These are phyloP conservation scores for Gobio gobio DNA, from an alignment of 2,113 vertebrate species.

Conservation along the genomic window DNA sequence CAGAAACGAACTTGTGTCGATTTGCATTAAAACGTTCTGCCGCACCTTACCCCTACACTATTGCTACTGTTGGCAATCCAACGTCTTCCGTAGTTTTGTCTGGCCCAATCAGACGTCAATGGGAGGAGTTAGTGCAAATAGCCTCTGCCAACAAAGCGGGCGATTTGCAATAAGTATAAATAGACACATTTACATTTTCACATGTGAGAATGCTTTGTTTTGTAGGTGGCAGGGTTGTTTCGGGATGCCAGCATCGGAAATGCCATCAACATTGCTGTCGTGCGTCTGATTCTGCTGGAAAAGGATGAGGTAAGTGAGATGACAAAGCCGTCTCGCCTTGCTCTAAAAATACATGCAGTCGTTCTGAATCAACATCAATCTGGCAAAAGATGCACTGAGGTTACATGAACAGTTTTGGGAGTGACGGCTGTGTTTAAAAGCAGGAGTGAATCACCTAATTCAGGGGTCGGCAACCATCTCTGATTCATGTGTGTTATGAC, in stretches of 20 bases:
- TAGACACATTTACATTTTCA: not conserved
- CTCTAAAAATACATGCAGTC: constrained; percentile 11
- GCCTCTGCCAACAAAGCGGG: too few relatives aligned
- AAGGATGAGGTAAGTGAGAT: constrained; percentile 85
- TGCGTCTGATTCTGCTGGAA: constrained; percentile 90
- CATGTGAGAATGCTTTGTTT: constrained; percentile 4
- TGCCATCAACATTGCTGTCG: constrained; percentile 90
- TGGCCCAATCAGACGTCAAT: too few relatives aligned
- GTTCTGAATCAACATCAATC: not conserved
- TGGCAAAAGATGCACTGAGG: not conserved
- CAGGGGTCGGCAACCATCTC: not conserved
- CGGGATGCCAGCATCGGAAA: constrained; percentile 93
- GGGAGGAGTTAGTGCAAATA: too few relatives aligned
- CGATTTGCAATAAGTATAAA: too few relatives aligned
- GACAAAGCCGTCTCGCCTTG: not conserved
- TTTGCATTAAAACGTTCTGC: too few relatives aligned
- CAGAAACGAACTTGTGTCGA: too few relatives aligned
- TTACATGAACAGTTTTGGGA: not conserved
- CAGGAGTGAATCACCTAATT: not conserved
- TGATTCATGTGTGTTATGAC: not conserved
- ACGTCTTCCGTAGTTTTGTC: too few relatives aligned
- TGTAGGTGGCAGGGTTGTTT: constrained; percentile 91
- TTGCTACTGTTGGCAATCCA: too few relatives aligned
- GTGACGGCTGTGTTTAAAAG: not conserved
- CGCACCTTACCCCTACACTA: too few relatives aligned